Evolutionary conservation across 2,113 vertebrate species (phyloP).

Genomic region (Excalfactoria chinensis): DNA sequence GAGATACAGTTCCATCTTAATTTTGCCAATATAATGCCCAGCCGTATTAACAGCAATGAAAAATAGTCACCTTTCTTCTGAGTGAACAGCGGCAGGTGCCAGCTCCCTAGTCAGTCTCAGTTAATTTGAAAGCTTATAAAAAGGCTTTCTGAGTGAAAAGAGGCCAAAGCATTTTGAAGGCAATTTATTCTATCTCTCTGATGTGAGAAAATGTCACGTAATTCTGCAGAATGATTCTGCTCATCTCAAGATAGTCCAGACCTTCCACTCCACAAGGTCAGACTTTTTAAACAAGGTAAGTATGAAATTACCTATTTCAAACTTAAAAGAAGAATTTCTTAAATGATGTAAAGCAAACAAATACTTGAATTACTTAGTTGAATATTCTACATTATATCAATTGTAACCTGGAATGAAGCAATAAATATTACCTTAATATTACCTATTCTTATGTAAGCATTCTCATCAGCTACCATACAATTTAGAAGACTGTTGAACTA

Average conservation of each 20-base stretch:
- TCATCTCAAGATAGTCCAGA: not conserved
- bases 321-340: not conserved
- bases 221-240: slow-evolving; percentile 11
- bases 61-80: not conserved
- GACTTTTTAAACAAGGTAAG: not conserved
- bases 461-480: slow-evolving; percentile 15
- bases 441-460: not conserved
- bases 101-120: not conserved
- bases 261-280: not conserved
- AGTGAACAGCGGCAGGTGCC: not conserved
- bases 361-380: not conserved
- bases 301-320: not conserved
- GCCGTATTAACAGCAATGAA: not conserved
- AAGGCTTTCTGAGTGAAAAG: slow-evolving; percentile 10
- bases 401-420: not conserved
- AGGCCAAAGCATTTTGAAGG: not conserved
- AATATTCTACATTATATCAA: not conserved
- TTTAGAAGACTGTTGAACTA: slow-evolving; percentile 14
- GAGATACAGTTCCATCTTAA: not conserved
- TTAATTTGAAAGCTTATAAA: not conserved
- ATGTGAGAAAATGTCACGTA: not conserved
- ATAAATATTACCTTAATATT: not conserved
- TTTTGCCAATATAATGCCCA: not conserved
- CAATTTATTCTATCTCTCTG: slow-evolving; percentile 1
- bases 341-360: not conserved